These are phyloP conservation scores for Ciconia stormi DNA, from an alignment of 2,113 vertebrate species.

Conservation along the genomic window DNA sequence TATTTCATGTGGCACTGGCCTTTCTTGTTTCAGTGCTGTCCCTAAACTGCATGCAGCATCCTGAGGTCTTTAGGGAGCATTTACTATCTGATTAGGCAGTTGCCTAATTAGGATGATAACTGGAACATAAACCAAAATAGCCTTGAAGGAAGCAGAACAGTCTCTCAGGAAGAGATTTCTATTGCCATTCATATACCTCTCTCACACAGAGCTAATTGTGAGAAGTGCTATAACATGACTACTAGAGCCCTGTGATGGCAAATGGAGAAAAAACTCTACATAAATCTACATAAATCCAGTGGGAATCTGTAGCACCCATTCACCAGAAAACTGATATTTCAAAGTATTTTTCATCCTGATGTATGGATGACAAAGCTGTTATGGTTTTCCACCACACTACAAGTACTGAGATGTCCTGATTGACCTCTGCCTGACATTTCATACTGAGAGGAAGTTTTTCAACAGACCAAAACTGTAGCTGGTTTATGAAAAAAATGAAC, in stretches of 20 bases:
- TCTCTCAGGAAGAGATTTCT: not conserved
- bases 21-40: not conserved
- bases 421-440: not conserved
- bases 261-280: not conserved
- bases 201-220: not conserved
- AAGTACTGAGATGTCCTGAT: not conserved
- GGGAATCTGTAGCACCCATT: not conserved
- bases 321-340: not conserved
- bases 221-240: not conserved
- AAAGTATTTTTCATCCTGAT: not conserved
- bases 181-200: not conserved
- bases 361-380: not conserved
- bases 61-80: not conserved
- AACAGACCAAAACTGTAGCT: not conserved
- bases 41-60: not conserved
- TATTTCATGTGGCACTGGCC: not conserved
- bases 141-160: not conserved
- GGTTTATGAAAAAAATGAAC: not conserved
- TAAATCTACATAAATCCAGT: not conserved
- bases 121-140: conserved; percentile 15
- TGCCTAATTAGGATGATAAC: not conserved
- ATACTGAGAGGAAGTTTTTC: not conserved
- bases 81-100: not conserved
- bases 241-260: not conserved
- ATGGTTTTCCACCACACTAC: not conserved